These are phyloP conservation scores for Agrotis segetum DNA, from an alignment of 2,888 invertebrate genomes.

Conservation along the genomic window DNA sequence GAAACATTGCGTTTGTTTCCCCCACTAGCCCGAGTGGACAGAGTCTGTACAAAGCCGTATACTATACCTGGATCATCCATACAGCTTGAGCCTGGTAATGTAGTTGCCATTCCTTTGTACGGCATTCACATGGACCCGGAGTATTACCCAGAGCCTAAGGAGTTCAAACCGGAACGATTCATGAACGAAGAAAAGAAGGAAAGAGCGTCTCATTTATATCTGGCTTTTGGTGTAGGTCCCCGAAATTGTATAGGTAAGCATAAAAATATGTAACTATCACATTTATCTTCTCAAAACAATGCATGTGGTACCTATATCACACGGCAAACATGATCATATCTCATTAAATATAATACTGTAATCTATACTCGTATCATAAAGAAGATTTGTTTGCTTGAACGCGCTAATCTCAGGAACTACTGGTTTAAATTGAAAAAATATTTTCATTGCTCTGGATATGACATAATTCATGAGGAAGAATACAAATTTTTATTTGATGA, in stretches of 20 bases:
- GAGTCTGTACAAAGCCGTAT: conserved; percentile 90
- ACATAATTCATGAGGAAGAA: too few relatives aligned
- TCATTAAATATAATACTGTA: too few relatives aligned
- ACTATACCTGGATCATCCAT: conserved; percentile 86
- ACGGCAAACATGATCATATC: too few relatives aligned
- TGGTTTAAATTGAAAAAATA: too few relatives aligned
- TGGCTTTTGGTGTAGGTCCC: conserved; percentile 90
- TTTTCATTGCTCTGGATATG: too few relatives aligned
- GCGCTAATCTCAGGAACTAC: too few relatives aligned
- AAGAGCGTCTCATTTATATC: conserved; percentile 86
- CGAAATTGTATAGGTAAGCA: conserved; percentile 88
- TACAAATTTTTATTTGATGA: too few relatives aligned
- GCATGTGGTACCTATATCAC: too few relatives aligned
- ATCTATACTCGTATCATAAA: too few relatives aligned
- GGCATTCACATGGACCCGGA: conserved; percentile 90
- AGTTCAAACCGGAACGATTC: conserved; percentile 90
- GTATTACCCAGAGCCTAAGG: conserved; percentile 89
- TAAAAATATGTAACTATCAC: background rate
- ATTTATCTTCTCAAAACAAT: background rate
- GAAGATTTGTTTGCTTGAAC: too few relatives aligned
- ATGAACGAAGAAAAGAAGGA: conserved; percentile 88
- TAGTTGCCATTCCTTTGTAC: conserved; percentile 84
- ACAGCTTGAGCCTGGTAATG: conserved; percentile 84
- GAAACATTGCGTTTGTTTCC: conserved; percentile 92
- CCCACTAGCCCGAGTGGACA: conserved; percentile 88